Conservation (phyloP, 2,888 invertebrate genomes). For the Strigamia crassipes region DNA sequence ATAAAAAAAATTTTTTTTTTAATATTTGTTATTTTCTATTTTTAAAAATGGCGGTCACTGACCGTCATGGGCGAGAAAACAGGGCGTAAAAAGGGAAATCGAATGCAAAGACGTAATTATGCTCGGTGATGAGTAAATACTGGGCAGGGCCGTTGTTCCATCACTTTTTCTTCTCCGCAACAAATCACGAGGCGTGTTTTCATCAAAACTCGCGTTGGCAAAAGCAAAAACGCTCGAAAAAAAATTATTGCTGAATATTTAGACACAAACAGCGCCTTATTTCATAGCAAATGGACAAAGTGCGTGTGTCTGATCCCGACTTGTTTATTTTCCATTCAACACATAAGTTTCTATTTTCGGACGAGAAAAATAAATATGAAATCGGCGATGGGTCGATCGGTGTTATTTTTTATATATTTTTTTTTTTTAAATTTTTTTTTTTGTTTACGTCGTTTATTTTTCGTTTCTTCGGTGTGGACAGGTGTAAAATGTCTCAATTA, state of each 20-base stretch:
- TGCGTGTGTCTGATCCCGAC: slow-evolving; percentile 16
- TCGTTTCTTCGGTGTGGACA: slow-evolving; percentile 42
- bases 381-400: too few species aligned
- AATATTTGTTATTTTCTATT: too few species aligned
- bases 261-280: slow-evolving; percentile 24
- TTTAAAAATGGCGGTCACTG: too few species aligned
- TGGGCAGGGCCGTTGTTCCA: neutral
- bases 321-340: slow-evolving; percentile 33
- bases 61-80: neutral
- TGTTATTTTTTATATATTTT: too few species aligned
- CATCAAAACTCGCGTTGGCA: neutral
- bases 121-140: slow-evolving; percentile 22
- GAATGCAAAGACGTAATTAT: slow-evolving; percentile 17
- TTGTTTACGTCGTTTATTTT: too few species aligned
- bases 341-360: slow-evolving; percentile 3
- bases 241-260: slow-evolving; percentile 38
- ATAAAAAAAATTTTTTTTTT: too few species aligned
- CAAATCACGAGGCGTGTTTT: slow-evolving; percentile 38
- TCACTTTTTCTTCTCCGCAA: neutral
- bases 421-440: too few species aligned
- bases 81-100: neutral
- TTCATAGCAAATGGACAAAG: slow-evolving; percentile 33
- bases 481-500: slow-evolving; percentile 42
- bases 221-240: neutral
- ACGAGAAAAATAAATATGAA: neutral